Evolutionary conservation across 2,888 invertebrate species (phyloP).

Genomic region (Didymodactylos carnosus): DNA sequence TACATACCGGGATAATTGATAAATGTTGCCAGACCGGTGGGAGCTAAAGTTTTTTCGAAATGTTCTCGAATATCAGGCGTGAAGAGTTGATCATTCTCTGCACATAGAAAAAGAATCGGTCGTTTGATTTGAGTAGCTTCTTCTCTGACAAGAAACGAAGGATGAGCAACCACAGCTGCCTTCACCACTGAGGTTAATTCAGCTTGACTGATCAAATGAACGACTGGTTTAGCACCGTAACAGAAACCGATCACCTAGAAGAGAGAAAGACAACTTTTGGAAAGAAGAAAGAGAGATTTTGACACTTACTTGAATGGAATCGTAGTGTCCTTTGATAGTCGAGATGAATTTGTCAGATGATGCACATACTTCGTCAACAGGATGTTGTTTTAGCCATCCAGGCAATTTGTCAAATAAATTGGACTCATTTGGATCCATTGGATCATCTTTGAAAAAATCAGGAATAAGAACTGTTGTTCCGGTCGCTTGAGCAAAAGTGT

Average conservation of each 20-base stretch:
- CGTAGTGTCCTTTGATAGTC: background rate
- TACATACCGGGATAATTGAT: background rate
- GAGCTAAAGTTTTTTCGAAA: background rate
- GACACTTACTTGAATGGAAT: background rate
- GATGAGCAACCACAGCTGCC: background rate
- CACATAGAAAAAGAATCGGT: background rate
- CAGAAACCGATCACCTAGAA: background rate
- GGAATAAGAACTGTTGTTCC: background rate
- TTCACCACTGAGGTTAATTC: background rate
- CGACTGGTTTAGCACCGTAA: background rate
- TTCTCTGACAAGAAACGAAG: background rate
- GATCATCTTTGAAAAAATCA: background rate
- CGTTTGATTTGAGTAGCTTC: background rate
- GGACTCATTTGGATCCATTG: background rate
- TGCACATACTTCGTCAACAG: background rate
- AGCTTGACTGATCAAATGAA: background rate
- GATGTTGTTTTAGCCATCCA: background rate
- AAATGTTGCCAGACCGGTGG: background rate
- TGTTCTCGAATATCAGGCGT: background rate
- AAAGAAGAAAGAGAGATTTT: no score
- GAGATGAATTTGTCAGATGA: background rate
- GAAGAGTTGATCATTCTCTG: background rate
- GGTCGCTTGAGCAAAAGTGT: background rate
- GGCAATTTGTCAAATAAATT: background rate
- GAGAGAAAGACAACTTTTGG: no score